Base-by-base conservation (phyloP, 2,113 vertebrate species). In the Notarius lentiginosus region DNA sequence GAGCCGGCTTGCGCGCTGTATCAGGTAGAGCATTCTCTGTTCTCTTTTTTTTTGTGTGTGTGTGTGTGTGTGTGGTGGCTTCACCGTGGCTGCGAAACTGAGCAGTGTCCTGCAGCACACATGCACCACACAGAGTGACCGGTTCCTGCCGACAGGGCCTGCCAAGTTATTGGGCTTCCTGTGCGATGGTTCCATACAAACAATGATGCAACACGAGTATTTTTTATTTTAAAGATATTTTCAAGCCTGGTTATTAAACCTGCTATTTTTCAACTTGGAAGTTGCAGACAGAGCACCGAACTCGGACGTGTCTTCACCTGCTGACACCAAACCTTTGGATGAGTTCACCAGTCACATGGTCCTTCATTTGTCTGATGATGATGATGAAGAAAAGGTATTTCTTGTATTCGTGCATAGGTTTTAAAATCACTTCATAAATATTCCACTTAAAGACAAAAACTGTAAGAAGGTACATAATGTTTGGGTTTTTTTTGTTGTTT, bases 111-210 rank as follows among this genome's bases (percentile, higher is more conserved):
- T 95, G 95, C 93, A 94, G 87, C 93, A 77, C 0, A 63, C 79
- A 90, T 3, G 91, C 93, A 93, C 94, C 97, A 97, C 96, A 27
- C 84, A 99, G 87, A 98, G 93, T 56, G 95, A 97, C 90, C 96
- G 98, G 98, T 95, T 96, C 97, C 97, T 98, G 96, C 97, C 97
- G 98, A 99, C 98, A 98, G 97, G 4, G 90, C 93, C 97, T 96
- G 95, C 93, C 95, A 91, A 99, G 97, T 0, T 56, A 88, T 94
- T 89, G 92, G 97, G 91, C 90, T 90, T 92, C 93, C 97, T 98
- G 97, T 98, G 97, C 97, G 97, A 99, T 98, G 97, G 97, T 91
- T 94, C 97, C 97, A 95, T 94, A 99, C 97, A 98, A 82, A 84
- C 84, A 14, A 8, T 80, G 18, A 8, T 80, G 18, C n/a, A 41